Percentiles rank a stretch among this genome's conserved stretches.
Evolutionary conservation across 2,888 invertebrate species (phyloP).

Genomic region (Spatulosminthurus flaviceps): DNA sequence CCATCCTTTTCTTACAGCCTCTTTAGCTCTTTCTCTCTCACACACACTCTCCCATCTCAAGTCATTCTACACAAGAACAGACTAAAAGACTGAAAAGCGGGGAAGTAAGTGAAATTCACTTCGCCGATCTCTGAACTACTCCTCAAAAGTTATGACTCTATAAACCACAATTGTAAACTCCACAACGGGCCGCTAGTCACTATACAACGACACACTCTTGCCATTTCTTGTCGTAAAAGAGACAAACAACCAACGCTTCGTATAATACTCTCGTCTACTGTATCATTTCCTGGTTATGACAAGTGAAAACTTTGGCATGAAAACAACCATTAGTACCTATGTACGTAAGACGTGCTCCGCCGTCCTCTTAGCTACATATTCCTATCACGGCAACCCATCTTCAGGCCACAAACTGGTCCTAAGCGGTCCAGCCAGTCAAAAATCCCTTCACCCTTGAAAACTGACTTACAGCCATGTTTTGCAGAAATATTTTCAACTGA

Average conservation of each 20-base stretch:
- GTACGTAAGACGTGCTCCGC: background rate
- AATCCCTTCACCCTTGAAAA: no score
- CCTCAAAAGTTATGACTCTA: conserved; percentile 55
- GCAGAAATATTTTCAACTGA: no score
- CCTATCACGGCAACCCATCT: no score
- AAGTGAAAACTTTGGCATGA: conserved; percentile 53
- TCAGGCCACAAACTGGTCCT: no score
- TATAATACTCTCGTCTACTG: conserved; percentile 49
- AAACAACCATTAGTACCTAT: conserved; percentile 48
- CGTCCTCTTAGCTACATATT: no score
- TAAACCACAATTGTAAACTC: conserved; percentile 57
- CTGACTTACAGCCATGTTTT: no score
- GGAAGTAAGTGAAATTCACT: conserved; percentile 47
- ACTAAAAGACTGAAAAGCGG: conserved; percentile 17
- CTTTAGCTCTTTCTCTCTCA: background rate
- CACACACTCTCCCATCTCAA: background rate
- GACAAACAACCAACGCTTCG: conserved; percentile 51
- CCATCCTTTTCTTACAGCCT: background rate
- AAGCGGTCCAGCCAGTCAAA: no score
- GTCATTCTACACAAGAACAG: background rate
- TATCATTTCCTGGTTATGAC: conserved; percentile 50
- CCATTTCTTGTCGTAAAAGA: conserved; percentile 50
- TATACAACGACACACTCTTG: conserved; percentile 36
- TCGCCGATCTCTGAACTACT: conserved; percentile 45
- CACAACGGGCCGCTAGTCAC: conserved; percentile 47